Base-by-base conservation (phyloP, 2,113 vertebrate species). In the Urocitellus parryii region DNA sequence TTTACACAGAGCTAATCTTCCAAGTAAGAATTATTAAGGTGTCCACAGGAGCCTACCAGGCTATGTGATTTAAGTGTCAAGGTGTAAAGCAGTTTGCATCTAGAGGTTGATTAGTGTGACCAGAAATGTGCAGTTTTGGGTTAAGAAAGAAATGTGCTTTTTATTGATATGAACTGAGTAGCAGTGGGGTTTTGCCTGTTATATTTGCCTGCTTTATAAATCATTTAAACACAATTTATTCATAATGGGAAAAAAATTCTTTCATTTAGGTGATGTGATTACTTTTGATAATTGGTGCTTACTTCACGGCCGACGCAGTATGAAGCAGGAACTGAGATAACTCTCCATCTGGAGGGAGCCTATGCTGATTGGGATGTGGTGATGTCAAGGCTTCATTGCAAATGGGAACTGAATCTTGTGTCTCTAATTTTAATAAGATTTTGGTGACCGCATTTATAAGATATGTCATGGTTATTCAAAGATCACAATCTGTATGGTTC, bases 211-310 rank as follows among this genome's bases (percentile, higher is more conserved):
- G 32, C 17, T 68, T 74, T 61, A 34, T 14, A 48, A 83, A 53
- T 63, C 34, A 77, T 77, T 70, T 76, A 86, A 85, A 81, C 4
- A 22, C 42, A 72, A 20, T 34, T 88, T 56, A 56, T 34, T 96
- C 74, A 87, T 32, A 13, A 1, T 76, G 70, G 85, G 91, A 88
- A 80, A 58, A 20, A 58, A 20, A 65, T 8, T 72, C 79, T 85
- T 95, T 72, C 94, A 91, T 95, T 0, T 87, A 99, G 99, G 99
- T 6, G 99, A 99, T 88, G 27, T 99, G 2, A 98, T 99, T 96
- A 99, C 99, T 1, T 99, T n/a, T n/a, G n/a, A 99, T 94, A 99
- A 99, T 98, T 99, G 99, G 99, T 99, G 99, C 0, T 97, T 99
- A 96, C 99, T 99, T 17, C 99, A 99, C 0, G 99, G 99, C 2